These are phyloP conservation scores for Camelus dromedarius DNA, from an alignment of 2,113 vertebrate species.

Conservation along the genomic window DNA sequence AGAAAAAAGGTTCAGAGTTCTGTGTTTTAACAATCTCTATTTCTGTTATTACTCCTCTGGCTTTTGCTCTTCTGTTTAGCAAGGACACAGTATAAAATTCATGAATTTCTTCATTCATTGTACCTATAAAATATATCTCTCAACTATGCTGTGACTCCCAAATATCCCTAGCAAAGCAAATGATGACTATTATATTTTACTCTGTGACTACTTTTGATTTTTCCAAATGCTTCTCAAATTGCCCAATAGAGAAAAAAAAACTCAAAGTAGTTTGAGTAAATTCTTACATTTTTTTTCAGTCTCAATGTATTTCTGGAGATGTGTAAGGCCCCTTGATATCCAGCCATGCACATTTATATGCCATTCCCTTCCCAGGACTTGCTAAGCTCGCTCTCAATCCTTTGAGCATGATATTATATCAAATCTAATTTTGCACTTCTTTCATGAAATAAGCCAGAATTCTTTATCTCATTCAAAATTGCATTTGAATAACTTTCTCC, in stretches of 20 bases:
- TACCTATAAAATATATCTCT: neutral
- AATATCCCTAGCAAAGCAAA: neutral
- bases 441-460: conserved; percentile 24
- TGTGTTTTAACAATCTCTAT: neutral
- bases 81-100: neutral
- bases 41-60: neutral
- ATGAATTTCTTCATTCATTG: neutral
- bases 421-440: conserved; percentile 65
- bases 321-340: neutral
- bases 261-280: neutral
- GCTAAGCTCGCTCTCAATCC: neutral
- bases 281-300: neutral
- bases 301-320: neutral
- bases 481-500: conserved; percentile 57
- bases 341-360: neutral
- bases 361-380: neutral
- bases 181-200: neutral
- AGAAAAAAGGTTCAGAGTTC: neutral
- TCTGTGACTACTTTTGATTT: neutral
- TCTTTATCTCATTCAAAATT: conserved; percentile 70
- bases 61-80: neutral
- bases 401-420: conserved; percentile 65
- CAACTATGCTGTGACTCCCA: neutral
- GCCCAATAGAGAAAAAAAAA: neutral
- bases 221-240: neutral